Base-by-base conservation (phyloP, 2,888 invertebrate species). In the Selenia dentaria region DNA sequence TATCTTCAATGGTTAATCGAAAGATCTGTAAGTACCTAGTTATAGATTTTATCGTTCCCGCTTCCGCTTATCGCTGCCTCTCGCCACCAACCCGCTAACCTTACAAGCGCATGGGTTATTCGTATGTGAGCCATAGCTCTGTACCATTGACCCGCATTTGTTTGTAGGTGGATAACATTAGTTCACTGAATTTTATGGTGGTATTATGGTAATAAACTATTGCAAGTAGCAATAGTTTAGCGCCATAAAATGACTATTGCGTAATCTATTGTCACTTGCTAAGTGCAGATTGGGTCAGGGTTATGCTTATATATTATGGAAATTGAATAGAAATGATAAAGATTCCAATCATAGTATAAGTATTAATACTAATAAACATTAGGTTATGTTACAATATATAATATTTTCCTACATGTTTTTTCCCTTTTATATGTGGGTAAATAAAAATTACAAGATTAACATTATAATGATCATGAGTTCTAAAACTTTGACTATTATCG, bases 171-270 rank as follows among this genome's bases (percentile, higher is more conserved):
- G 54, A 43, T 48, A 28, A 24, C 44, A 45, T 43, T 48, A 42
- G 48, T 42, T 46, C 9, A 41, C 38, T 33, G 62, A 55, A 57
- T 65, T 43, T 56, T 55, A 65, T 56, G 58, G 55, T 36, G 40
- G 33, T 57, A 62, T 59, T 60, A 64, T 62, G 62, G 47, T 56
- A 54, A 62, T 59, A 18, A 18, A 24, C n/a, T n/a, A n/a, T n/a
- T n/a, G n/a, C n/a, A n/a, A 29, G 16, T 39, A 45, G 51, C 50
- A 54, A 50, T 50, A 36, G 45, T 53, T 41, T 47, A 33, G 42
- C 36, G 35, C 35, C 25, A 11, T 8, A 22, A 8, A 2, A 22
- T 8, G 6, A 22, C 8, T 1, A 8, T 6, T 22, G 1, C 8
- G 5, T 8, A 2, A 3, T 22, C 6, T 8, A 8, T 22, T 6